phyloP scores from a whole-genome alignment of 1,140 invertebrate genomes.

The Sesamia nonagrioides region DNA sequence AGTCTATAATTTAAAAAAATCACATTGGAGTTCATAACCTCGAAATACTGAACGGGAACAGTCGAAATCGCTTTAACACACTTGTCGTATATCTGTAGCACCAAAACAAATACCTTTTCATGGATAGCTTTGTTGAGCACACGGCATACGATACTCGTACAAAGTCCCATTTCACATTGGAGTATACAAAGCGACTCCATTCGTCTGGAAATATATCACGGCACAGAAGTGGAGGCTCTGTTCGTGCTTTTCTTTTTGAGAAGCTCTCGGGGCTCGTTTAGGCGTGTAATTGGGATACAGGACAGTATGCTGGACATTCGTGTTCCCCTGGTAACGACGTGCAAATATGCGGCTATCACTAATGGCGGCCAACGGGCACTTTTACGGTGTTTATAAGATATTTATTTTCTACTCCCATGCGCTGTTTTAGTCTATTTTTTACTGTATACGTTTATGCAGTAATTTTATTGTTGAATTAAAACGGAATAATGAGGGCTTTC shows the following conservation, averaged over 20 bases:
- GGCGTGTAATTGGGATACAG: slow-evolving; percentile 46
- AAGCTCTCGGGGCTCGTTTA: slow-evolving; percentile 48
- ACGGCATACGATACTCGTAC: slow-evolving; percentile 21
- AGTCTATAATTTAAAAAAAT: too few relatives aligned
- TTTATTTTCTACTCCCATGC: slow-evolving; percentile 32
- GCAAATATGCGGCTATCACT: slow-evolving; percentile 37
- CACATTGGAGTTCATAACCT: background rate
- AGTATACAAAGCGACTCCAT: slow-evolving; percentile 47
- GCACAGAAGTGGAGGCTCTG: slow-evolving; percentile 34
- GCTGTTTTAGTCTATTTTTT: slow-evolving; percentile 32
- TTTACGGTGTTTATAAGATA: slow-evolving; percentile 22
- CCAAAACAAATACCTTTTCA: slow-evolving; percentile 45
- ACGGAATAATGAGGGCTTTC: slow-evolving; percentile 38
- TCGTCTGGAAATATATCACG: slow-evolving; percentile 50
- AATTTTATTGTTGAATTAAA: slow-evolving; percentile 41
- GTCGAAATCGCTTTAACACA: slow-evolving; percentile 20
- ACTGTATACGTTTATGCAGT: slow-evolving; percentile 25
- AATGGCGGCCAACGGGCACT: slow-evolving; percentile 18
- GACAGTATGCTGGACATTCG: slow-evolving; percentile 21
- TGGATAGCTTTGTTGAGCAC: slow-evolving; percentile 42
- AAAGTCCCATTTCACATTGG: slow-evolving; percentile 46
- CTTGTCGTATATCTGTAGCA: slow-evolving; percentile 4
- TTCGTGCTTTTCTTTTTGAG: slow-evolving; percentile 38
- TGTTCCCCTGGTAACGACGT: slow-evolving; percentile 37
- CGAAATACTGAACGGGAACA: background rate